Conservation (phyloP, 2,797 vertebrate species). For the Pseudochromis fuscus region DNA sequence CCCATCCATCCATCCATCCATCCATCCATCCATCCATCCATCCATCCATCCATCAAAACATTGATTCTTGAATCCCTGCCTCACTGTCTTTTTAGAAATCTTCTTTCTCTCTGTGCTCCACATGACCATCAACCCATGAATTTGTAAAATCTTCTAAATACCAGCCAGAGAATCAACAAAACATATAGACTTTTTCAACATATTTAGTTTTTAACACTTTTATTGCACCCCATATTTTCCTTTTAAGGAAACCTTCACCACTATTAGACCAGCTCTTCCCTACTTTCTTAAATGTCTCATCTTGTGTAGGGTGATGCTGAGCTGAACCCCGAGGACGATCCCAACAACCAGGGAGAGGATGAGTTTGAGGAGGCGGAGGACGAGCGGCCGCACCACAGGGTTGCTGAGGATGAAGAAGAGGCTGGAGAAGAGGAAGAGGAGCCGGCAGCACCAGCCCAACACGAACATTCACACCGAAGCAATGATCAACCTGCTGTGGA, state of each 20-base stretch:
- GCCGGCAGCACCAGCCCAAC: slow-evolving; percentile 84
- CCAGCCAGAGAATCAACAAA: slow-evolving; percentile 28
- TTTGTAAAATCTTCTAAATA: slow-evolving; percentile 36
- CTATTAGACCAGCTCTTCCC: neutral
- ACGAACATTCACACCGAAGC: slow-evolving; percentile 73
- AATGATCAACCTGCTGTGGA: slow-evolving; percentile 85
- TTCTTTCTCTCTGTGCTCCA: slow-evolving; percentile 8
- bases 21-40: slow-evolving; percentile 28
- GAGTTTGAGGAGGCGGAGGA: slow-evolving; percentile 98
- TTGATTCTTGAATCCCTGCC: slow-evolving; percentile 20
- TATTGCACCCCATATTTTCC: neutral
- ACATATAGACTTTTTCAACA: slow-evolving; percentile 25
- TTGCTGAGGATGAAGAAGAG: slow-evolving; percentile 84
- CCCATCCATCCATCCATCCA: slow-evolving; percentile 30
- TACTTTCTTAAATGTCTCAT: neutral
- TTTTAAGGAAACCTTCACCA: too few species aligned
- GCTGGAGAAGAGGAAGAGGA: slow-evolving; percentile 88
- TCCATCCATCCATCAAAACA: slow-evolving; percentile 24
- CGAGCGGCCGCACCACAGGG: slow-evolving; percentile 85
- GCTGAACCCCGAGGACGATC: slow-evolving; percentile 94
- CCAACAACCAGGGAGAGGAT: slow-evolving; percentile 98
- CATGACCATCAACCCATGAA: slow-evolving; percentile 23
- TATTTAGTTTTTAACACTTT: neutral
- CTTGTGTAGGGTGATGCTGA: slow-evolving; percentile 86
- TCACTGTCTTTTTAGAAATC: slow-evolving; percentile 7